A percentile compares a stretch with the other conserved stretches of the same genome.
Evolutionary conservation across 2,113 vertebrate species (phyloP).

Genomic region (Dolichallabes microphthalmus): DNA sequence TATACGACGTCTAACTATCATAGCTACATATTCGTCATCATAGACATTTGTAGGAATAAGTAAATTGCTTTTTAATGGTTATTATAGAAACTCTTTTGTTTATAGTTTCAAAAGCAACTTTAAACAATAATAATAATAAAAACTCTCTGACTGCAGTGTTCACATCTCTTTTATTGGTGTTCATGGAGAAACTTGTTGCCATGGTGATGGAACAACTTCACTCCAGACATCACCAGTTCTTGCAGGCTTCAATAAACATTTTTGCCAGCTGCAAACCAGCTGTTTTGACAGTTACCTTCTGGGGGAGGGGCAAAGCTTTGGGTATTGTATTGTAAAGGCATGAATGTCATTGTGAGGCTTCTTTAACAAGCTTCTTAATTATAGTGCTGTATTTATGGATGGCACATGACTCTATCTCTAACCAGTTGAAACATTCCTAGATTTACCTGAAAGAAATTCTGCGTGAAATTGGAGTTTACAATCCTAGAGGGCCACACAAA

Average conservation of each 20-base stretch:
- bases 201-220: not conserved
- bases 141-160: not conserved
- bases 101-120: not conserved
- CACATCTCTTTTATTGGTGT: not conserved
- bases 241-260: not conserved
- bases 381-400: not conserved
- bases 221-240: not conserved
- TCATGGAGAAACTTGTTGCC: slow-evolving; percentile 10
- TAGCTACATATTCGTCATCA: not conserved
- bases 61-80: not conserved
- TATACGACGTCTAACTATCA: no score
- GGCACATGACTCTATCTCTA: not conserved
- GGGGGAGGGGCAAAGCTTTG: not conserved
- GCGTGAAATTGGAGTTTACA: slow-evolving; percentile 90
- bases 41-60: not conserved
- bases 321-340: not conserved
- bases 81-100: not conserved
- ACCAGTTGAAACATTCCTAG: slow-evolving; percentile 63
- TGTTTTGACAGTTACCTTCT: not conserved
- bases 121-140: not conserved
- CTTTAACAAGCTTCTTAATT: not conserved
- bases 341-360: not conserved
- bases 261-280: not conserved
- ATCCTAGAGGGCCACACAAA: slow-evolving; percentile 91
- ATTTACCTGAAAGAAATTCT: slow-evolving; percentile 94